Evolutionary conservation across 2,888 invertebrate species (phyloP), one percentile per base, ranked within the genome.

Genomic region (Slavum lentiscoides): DNA sequence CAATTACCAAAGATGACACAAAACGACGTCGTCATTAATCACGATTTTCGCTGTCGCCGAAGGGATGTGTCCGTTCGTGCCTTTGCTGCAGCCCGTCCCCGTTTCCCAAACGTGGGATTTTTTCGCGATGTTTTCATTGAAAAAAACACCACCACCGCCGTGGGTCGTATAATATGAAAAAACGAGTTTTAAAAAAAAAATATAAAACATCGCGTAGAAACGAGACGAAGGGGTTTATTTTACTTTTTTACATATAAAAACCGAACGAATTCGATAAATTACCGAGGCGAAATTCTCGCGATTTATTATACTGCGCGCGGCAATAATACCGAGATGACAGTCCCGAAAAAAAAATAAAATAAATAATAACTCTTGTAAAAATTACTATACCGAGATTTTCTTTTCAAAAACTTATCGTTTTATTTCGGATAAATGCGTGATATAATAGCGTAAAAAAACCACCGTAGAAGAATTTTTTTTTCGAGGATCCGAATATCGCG

Each of bases 1-100:
- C 80, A 80, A 80, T 80, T 80, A 80, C 72, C 80, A 72, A 80
- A 80, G 72, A 80, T 64, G 80, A 80, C 80, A 80, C 64, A 58
- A 58, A 72, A 80, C 80, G 80, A 80, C 72, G 68, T 43, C 55
- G 80, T 80, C 80, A 80, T 80, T 80, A 72, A 80, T 80, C 80
- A 80, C 72, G 62, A 72, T 70, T 80, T 80, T 80, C 37, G 80
- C 62, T 43, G 80, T 58, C 55, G 72, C 58, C 19, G n/a, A 70
- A 55, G 80, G 70, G 62, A 72, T 77, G 77, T 77, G 77, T 77
- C 77, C 69, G 69, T 69, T 77, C 77, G 77, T 19, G 66, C 67
- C 15, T 69, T 69, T 37, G 69, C 61, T 15, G 69, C 69, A 39
- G 19, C 39, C 58, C 61, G 61, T 49, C 61, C 17, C n/a, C 55